Base-by-base conservation (phyloP, 2,113 vertebrate genomes). In the Circaetus cinerascens region DNA sequence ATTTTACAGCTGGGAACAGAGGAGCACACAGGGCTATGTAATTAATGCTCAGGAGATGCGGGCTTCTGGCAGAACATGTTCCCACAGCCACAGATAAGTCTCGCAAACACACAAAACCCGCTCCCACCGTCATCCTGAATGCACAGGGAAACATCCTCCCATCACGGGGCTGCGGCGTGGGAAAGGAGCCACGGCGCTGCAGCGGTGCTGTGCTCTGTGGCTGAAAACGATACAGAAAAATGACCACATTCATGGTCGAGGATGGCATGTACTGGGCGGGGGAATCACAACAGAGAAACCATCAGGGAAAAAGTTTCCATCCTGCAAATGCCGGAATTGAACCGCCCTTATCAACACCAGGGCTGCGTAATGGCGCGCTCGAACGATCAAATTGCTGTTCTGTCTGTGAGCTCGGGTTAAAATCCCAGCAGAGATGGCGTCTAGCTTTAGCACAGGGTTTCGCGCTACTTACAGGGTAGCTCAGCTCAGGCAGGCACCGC, bases 151-250 rank as follows among this genome's bases (percentile, higher is more conserved):
- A 64, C 0, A 1, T 88, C 78, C 41, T 69, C 62, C 75, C 13
- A 0, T 4, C 2, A 6, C 0, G 0, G 53, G 72, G 45, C 55
- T 51, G 71, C 1, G 1, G 48, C 1, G 2, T 12, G 59, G 74
- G 60, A 78, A 50, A 84, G 90, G 43, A 68, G 79, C 32, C 26
- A 8, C 1, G 0, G 63, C 41, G 79, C 72, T 2, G 4, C 68
- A 43, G 69, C 1, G 3, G 48, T 48, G 79, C 69, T 43, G 38
- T 30, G 76, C 74, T 77, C 48, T 3, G 9, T 15, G 53, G 38
- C 71, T 87, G 83, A 40, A 51, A 83, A 48, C 0, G 5, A 63
- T 29, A 62, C 71, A 43, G 79, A 45, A 74, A 75, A 80, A 62
- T 26, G 7, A 78, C 48, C 57, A 10, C 3, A 2, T 27, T 34